Percentiles rank a stretch among this genome's conserved stretches.
Conservation (phyloP, 2,113 vertebrate genomes). For the Amazona vittata region DNA sequence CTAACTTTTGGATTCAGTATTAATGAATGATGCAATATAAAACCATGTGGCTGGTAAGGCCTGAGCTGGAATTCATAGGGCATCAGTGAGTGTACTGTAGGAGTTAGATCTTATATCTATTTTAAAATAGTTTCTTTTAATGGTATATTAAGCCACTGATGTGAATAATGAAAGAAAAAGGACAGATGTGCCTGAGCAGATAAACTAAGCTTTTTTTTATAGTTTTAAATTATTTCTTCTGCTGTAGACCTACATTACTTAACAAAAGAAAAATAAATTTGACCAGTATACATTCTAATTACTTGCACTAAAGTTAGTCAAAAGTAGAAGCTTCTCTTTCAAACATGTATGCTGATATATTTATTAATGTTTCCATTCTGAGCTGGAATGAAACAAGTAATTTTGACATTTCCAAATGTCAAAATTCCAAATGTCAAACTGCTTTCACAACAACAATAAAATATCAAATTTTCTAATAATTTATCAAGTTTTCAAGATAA, state of each 20-base stretch:
- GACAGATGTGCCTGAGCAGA: conserved; percentile 31
- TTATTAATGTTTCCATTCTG: background rate
- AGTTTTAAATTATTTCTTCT: conserved; percentile 57
- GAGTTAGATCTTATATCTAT: conserved; percentile 22
- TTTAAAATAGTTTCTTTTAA: conserved; percentile 39
- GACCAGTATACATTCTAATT: background rate
- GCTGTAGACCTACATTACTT: background rate
- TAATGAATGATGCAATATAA: background rate
- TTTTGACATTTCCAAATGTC: background rate
- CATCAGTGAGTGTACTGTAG: background rate
- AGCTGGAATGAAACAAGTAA: background rate
- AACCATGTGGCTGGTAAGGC: background rate
- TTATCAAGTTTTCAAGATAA: background rate
- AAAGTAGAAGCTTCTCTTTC: background rate
- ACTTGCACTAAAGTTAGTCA: background rate
- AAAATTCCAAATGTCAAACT: background rate
- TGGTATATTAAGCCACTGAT: conserved; percentile 17
- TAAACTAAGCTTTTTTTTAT: conserved; percentile 18
- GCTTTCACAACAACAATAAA: background rate
- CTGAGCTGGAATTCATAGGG: background rate
- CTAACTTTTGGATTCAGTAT: conserved; percentile 18
- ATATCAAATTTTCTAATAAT: background rate
- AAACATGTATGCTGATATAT: background rate
- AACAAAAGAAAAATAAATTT: conserved; percentile 35
- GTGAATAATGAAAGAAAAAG: conserved; percentile 53